A percentile compares a stretch with the other conserved stretches of the same genome.
phyloP scores from a whole-genome alignment of 2,888 invertebrate genomes.

The Alloplasta piceator region DNA sequence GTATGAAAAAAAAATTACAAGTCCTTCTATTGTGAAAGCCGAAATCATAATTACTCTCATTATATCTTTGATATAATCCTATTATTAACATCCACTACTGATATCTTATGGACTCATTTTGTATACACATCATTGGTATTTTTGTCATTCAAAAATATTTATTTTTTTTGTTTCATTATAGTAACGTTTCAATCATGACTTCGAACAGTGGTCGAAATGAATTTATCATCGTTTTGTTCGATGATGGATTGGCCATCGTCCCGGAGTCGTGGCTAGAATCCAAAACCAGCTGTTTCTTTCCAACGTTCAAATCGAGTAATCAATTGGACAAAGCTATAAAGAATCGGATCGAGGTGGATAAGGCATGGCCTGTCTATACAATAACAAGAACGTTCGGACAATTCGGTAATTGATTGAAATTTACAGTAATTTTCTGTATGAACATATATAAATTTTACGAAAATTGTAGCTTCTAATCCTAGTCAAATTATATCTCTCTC shows the following conservation, averaged over 20 bases:
- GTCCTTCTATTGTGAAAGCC: conserved; percentile 15
- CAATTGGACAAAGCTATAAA: conserved; percentile 39
- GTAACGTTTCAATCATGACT: conserved; percentile 36
- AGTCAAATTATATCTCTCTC: not conserved
- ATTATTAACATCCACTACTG: no score
- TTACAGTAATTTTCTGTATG: conserved; percentile 12
- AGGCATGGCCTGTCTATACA: conserved; percentile 35
- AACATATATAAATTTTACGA: conserved; percentile 7
- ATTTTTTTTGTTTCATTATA: no score
- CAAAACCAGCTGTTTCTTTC: conserved; percentile 37
- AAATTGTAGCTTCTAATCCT: conserved; percentile 19
- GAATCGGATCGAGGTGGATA: conserved; percentile 28
- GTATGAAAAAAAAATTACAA: conserved; percentile 9
- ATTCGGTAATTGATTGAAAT: conserved; percentile 39
- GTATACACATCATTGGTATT: no score
- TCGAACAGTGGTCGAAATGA: conserved; percentile 31
- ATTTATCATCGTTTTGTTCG: conserved; percentile 27
- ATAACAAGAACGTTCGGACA: conserved; percentile 37
- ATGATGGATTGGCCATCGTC: conserved; percentile 35
- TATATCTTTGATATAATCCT: conserved; percentile 19
- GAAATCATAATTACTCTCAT: conserved; percentile 25
- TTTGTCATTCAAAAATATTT: no score
- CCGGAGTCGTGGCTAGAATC: conserved; percentile 39
- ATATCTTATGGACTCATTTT: no score
- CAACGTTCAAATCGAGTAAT: conserved; percentile 33